A percentile compares a stretch with the other conserved stretches of the same genome.
Conservation (phyloP, 2,888 invertebrate genomes). For the Diaperis boleti region DNA sequence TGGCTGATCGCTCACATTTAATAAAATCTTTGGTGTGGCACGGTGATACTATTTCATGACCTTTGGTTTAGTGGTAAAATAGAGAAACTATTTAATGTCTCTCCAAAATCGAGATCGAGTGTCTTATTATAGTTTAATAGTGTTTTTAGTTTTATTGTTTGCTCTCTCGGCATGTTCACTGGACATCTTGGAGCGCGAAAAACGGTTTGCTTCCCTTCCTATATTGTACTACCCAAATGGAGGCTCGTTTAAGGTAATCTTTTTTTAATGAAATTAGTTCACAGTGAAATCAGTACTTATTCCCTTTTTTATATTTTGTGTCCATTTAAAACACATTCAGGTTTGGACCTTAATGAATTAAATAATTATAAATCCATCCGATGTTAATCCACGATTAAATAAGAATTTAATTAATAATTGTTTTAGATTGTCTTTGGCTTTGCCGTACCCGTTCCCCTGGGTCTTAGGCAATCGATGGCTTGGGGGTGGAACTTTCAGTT, state of each 20-base stretch:
- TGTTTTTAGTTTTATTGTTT: conserved; percentile 18
- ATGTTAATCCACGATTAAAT: not conserved
- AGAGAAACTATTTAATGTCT: conserved; percentile 19
- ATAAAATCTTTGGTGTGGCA: not conserved
- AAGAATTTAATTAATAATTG: conserved; percentile 3
- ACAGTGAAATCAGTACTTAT: no score
- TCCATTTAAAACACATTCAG: no score
- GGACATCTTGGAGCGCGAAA: conserved; percentile 32
- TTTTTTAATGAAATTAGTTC: not conserved
- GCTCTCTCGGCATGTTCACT: conserved; percentile 2
- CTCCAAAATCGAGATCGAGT: not conserved
- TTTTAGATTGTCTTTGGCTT: conserved; percentile 73
- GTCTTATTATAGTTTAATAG: conserved; percentile 1
- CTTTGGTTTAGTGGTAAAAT: not conserved
- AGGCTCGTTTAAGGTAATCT: conserved; percentile 57
- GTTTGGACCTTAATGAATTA: not conserved
- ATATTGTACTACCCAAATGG: conserved; percentile 54
- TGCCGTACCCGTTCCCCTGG: conserved; percentile 69
- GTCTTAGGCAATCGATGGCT: conserved; percentile 69
- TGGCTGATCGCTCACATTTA: not conserved
- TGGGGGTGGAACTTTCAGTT: conserved; percentile 76
- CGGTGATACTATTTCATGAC: not conserved
- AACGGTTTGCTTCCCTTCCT: conserved; percentile 18
- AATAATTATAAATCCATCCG: no score
- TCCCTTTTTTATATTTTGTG: no score